A percentile compares a stretch with the other conserved stretches of the same genome.
Evolutionary conservation across 2,113 vertebrate genomes (phyloP).

Genomic region (Capra hircus): DNA sequence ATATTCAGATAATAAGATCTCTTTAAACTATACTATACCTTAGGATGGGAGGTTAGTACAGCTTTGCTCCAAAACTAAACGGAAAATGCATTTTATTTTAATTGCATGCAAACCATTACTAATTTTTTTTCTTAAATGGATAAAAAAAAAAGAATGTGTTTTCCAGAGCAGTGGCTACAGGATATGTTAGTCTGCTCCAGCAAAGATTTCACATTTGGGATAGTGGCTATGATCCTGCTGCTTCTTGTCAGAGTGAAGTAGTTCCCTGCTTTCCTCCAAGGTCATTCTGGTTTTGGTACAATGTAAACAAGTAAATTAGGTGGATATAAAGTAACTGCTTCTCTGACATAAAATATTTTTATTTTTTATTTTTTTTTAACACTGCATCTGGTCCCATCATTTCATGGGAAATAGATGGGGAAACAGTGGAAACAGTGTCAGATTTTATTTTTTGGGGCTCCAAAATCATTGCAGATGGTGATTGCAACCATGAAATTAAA

Average conservation of each 20-base stretch:
- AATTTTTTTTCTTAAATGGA: background rate
- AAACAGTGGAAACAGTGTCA: too few relatives aligned
- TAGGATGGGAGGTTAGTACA: background rate
- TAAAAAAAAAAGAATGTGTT: background rate
- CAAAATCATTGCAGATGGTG: too few relatives aligned
- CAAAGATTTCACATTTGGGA: background rate
- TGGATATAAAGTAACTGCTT: background rate
- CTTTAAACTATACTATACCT: background rate
- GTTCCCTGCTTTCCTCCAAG: background rate
- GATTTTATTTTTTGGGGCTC: too few relatives aligned
- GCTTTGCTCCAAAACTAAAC: background rate
- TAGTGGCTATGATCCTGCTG: background rate
- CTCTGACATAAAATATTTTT: background rate
- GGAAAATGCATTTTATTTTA: background rate
- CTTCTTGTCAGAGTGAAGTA: background rate
- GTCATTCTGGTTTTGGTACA: background rate
- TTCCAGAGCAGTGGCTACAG: background rate
- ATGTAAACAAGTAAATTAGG: background rate
- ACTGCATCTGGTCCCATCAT: too few relatives aligned
- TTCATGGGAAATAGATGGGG: too few relatives aligned
- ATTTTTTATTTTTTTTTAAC: too few relatives aligned
- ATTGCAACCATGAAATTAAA: too few relatives aligned
- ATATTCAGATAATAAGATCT: background rate
- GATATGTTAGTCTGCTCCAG: background rate
- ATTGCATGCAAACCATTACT: background rate